Base-by-base conservation (phyloP, 2,797 vertebrate genomes). In the Notolepis coatsorum region DNA sequence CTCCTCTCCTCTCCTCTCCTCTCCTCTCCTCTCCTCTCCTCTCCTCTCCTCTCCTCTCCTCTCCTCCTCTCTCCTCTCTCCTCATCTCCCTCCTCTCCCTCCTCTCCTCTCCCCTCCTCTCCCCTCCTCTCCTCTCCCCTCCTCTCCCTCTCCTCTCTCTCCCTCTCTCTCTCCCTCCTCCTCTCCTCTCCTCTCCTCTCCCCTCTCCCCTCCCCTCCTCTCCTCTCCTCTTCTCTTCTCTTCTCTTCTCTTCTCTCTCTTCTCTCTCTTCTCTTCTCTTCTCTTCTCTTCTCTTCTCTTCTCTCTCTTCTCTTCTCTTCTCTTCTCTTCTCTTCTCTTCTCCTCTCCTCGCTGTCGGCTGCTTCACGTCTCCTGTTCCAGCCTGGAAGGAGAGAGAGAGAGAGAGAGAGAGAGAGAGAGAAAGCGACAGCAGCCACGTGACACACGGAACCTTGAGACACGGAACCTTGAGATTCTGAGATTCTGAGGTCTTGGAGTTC, bases 311-410 rank as follows among this genome's bases (percentile, higher is more conserved):
- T n/a, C n/a, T n/a, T n/a, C n/a, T n/a, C n/a, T n/a, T n/a, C n/a
- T n/a, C n/a, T 17, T 17, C 7, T n/a, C n/a, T n/a, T n/a, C n/a
- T n/a, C 27, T 9, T 15, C 46, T 10, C 23, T 31, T 20, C 13
- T 24, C 31, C 49, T 35, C 9, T 12, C 49, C 12, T 23, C 18
- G 7, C 5, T 23, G 39, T 2, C 31, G 24, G 41, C 42, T 21
- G 52, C 35, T 66, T 66, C 63, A 33, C 38, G 23, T 68, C 53
- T 39, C 20, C 28, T 15, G 64, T 69, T 75, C 71, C 25, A 21
- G 12, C 62, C 84, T 89, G 77, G 6, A 48, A 30, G 61, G 73
- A 63, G 43, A 61, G 28, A 59, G 49, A 56, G 24, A 46, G 42
- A 65, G n/a, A n/a, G n/a, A n/a, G n/a, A n/a, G n/a, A n/a, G n/a